Conservation (phyloP, 1,140 invertebrate species). For the Achatina immaculata region DNA sequence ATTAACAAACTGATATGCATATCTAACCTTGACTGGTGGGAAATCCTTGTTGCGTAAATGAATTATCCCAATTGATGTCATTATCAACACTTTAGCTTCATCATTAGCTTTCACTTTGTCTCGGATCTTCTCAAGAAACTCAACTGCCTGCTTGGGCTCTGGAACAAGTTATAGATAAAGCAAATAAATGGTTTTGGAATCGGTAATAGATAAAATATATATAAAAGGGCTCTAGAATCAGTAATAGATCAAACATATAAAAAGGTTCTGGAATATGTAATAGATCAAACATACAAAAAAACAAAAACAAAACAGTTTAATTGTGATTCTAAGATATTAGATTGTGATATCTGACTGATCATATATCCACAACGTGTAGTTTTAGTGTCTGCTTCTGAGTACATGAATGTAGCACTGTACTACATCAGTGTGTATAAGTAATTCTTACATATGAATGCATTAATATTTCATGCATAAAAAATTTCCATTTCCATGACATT, state of each 20-base stretch:
- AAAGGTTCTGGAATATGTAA: neutral
- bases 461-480: no score
- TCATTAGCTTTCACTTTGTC: conserved; percentile 87
- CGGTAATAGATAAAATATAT: neutral
- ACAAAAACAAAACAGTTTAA: no score
- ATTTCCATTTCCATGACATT: no score
- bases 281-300: neutral
- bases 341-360: no score
- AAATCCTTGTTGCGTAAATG: conserved; percentile 86
- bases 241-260: neutral
- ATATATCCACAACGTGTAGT: no score
- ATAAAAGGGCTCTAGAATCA: no score
- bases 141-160: conserved; percentile 85
- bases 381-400: no score
- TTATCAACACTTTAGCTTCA: conserved; percentile 88
- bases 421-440: no score
- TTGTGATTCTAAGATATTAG: no score
- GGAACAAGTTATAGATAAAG: conserved; percentile 51
- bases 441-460: no score
- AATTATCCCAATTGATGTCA: conserved; percentile 88
- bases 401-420: no score
- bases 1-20: no score
- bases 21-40: conserved; percentile 80
- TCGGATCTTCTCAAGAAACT: conserved; percentile 88
- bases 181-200: neutral